Base-by-base conservation (phyloP, 2,113 vertebrate genomes). In the Apistogramma diplotaenia region DNA sequence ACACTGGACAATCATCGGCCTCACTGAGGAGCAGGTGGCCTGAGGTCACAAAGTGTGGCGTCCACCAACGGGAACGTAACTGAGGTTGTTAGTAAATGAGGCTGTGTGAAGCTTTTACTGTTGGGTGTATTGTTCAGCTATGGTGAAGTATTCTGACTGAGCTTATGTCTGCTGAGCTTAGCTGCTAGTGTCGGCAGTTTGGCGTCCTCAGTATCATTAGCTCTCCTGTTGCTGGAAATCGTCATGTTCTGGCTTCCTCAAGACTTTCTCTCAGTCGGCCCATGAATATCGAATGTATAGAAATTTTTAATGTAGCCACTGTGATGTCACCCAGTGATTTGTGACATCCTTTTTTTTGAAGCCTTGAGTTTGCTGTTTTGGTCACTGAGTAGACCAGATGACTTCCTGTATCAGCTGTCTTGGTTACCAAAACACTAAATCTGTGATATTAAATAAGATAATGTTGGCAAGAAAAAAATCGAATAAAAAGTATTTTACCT, bases 1-100 rank as follows among this genome's bases (percentile, higher is more conserved):
- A 49, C 40, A 46, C 62, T 67, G 40, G 23, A 67, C 43, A 70
- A 46, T 67, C 27, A 67, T 23, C 40, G 43, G 27, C 62, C 7
- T 29, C 40, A 49, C 40, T 67, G 62, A 49, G 62, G 27, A 19
- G 16, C 62, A 70, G 62, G 29, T 49, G 62, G 40, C 29, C 40
- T 13, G 62, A 49, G 43, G 16, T 70, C 65, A 70, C 10, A n/a
- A 8, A 70, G 29, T 51, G n/a, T 19, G 15, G 25, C 40, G 19
- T 70, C 40, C 62, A 70, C 16, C 16, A 31, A 70, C 49, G 43
- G 46, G 62, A 67, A 49, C 8, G 46, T 29, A 19, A 49, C 15
- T 2, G 16, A 49, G 40, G 40, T 13, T 15, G 40, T 43, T 43
- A 15, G 40, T 5, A 43, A 15, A 15, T 43, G 35, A 35, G 35